Percentiles rank a stretch among this genome's conserved stretches.
phyloP scores from a whole-genome alignment of 2,797 vertebrate genomes.

The Anguilla obscura region DNA sequence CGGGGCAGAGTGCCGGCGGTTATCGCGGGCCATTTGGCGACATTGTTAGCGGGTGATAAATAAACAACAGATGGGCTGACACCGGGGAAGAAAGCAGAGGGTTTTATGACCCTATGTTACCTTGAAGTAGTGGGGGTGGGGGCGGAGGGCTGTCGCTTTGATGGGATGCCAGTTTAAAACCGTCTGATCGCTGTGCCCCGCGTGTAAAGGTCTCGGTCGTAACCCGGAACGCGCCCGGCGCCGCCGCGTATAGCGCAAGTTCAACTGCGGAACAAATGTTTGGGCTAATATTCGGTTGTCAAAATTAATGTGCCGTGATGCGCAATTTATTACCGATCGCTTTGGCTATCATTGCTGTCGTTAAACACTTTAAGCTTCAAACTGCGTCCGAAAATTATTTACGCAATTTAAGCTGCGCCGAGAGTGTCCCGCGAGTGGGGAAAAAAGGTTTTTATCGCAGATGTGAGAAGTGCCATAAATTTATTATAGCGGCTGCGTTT shows the following conservation, averaged over 20 bases:
- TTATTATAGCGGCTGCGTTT: too few species aligned
- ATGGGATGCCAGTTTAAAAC: background rate
- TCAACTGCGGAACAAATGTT: background rate
- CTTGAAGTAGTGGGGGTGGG: background rate
- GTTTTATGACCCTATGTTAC: background rate
- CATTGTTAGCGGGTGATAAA: background rate
- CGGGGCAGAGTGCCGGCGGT: background rate
- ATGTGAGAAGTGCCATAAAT: too few species aligned
- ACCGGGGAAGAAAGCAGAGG: background rate
- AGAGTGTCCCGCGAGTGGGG: too few species aligned
- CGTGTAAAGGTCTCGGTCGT: background rate
- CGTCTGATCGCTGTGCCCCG: background rate
- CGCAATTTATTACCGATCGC: background rate
- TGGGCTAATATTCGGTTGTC: background rate
- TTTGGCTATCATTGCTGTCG: background rate
- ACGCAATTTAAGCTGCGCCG: too few species aligned
- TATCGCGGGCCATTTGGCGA: background rate
- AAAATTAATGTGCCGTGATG: background rate
- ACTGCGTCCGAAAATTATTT: too few species aligned
- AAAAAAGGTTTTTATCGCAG: too few species aligned
- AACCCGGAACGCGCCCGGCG: background rate
- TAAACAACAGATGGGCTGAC: conserved; percentile 2
- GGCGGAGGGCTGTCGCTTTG: background rate
- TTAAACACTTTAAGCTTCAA: too few species aligned
- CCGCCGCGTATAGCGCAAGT: background rate